A percentile compares a stretch with the other conserved stretches of the same genome.
Evolutionary conservation across 2,113 vertebrate genomes (phyloP).

Genomic region (Chloropsis cyanopogon): DNA sequence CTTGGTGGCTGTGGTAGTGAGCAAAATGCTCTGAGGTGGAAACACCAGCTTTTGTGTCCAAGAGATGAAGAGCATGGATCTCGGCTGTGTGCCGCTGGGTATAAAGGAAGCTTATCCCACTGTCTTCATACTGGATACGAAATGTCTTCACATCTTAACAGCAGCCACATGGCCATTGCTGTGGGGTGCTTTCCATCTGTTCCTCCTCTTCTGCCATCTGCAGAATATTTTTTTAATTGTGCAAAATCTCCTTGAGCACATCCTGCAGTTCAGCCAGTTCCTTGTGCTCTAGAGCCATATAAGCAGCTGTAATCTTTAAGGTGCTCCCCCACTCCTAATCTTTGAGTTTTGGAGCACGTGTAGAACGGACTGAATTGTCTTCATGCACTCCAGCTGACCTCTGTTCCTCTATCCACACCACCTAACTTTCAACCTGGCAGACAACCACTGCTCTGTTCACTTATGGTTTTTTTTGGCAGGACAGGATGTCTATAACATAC

Average conservation of each 20-base stretch:
- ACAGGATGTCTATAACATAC: background rate
- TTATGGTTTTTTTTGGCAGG: background rate
- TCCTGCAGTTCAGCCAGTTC: background rate
- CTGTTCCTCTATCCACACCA: background rate
- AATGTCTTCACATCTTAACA: background rate
- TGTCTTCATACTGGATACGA: background rate
- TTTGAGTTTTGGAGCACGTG: background rate
- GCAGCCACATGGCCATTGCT: background rate
- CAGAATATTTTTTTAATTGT: background rate
- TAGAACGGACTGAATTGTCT: background rate
- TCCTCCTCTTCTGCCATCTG: background rate
- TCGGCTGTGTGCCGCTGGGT: background rate
- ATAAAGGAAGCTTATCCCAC: background rate
- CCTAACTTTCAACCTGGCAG: background rate
- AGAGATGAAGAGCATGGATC: background rate
- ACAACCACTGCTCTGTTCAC: background rate
- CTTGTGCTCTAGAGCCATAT: background rate
- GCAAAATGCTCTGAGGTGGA: background rate
- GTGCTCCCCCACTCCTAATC: too few relatives aligned
- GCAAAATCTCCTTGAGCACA: background rate
- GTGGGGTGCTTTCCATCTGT: background rate
- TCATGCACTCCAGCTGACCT: background rate
- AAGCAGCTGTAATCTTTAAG: background rate
- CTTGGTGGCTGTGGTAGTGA: background rate
- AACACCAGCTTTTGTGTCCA: background rate